Evolutionary conservation across 1,140 invertebrate genomes (phyloP), one percentile per base, ranked within the genome.

Genomic region (Leptopilina clavipes): DNA sequence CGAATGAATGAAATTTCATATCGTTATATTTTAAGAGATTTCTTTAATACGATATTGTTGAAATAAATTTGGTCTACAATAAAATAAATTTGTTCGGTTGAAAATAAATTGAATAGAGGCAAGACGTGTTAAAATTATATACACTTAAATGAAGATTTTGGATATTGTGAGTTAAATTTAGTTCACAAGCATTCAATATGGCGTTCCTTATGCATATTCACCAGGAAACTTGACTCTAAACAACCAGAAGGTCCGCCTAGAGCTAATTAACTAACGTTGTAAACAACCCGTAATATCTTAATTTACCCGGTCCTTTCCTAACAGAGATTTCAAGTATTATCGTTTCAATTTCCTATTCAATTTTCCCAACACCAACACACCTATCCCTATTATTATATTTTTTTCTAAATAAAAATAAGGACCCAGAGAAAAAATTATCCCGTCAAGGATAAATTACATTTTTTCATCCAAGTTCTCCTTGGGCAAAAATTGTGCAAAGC

Each of bases 191-290:
- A 22, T 22, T 10, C 54, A 22, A 59, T 59, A 59, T 59, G 54
- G 54, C 54, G 54, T 10, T 54, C 17, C 18, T 18, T 59, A 59
- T 59, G 54, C 54, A 59, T 59, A 59, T 59, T 59, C 54, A 59
- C 54, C 25, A 59, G 54, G 18, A 12, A 59, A 59, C 54, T 59
- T 59, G 54, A 22, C 54, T 59, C 19, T 22, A 59, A 59, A 59
- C 54, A 59, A 22, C n/a, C n/a, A 18, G 54, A 59, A 59, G 54
- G 54, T 59, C 54, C 22, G 54, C 54, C 18, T 59, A 10, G 52
- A 81, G 74, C 81, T 84, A 82, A 84, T 84, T 84, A 84, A 84
- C 82, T 80, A 81, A 70, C 59, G 70, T 76, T 79, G 52, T 78
- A 80, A 76, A 80, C 80, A 82, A 84, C 71, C 78, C 78, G 75